These are phyloP conservation scores for Uloborus diversus DNA, from an alignment of 1,140 invertebrate genomes.

Conservation along the genomic window DNA sequence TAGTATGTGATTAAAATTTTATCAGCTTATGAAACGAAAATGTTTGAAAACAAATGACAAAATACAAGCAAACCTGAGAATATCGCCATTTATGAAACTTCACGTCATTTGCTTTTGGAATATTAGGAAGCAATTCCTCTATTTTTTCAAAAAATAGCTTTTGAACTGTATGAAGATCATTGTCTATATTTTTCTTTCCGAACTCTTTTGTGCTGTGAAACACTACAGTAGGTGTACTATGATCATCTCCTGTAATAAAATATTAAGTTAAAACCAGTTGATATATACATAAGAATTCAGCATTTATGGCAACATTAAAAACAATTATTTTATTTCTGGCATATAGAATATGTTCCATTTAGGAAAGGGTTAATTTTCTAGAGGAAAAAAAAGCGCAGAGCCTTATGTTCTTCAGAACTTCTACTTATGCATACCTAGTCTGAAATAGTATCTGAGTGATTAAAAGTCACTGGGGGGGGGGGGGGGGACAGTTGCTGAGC, in stretches of 20 bases:
- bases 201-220: constrained; percentile 44
- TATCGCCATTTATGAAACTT: constrained; percentile 46
- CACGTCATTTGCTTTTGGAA: constrained; percentile 1
- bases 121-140: constrained; percentile 1
- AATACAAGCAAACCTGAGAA: too few species aligned
- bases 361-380: not conserved
- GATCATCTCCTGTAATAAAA: not conserved
- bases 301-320: not conserved
- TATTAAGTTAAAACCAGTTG: not conserved
- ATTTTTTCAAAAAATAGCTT: not conserved
- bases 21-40: too few species aligned
- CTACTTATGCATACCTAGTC: not conserved
- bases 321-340: not conserved
- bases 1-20: too few species aligned
- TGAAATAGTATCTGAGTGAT: too few species aligned
- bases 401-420: too few species aligned
- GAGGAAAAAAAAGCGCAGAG: too few species aligned
- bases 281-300: not conserved
- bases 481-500: too few species aligned
- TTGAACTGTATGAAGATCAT: not conserved
- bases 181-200: constrained; percentile 16
- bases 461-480: too few species aligned
- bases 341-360: not conserved
- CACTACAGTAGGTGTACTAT: constrained; percentile 7
- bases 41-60: too few species aligned